phyloP scores from a whole-genome alignment of 2,888 invertebrate species.

The Magallana nippona region DNA sequence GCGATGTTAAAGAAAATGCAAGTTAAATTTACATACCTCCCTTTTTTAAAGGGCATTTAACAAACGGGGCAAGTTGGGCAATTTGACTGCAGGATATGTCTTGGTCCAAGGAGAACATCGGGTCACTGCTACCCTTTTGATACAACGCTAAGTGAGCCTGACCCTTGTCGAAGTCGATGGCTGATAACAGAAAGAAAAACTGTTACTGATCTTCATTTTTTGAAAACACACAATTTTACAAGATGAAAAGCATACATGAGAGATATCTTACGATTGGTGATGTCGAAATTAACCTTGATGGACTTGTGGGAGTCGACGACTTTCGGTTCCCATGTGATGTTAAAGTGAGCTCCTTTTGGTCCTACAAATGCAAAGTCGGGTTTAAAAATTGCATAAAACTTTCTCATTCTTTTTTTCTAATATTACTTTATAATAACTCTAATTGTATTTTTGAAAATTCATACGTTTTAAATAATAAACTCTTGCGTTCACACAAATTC shows the following conservation, averaged over 20 bases:
- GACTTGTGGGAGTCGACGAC: neutral
- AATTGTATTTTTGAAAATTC: no score
- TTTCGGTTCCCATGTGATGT: slow-evolving; percentile 1
- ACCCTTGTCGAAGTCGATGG: slow-evolving; percentile 8
- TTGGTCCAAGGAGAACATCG: slow-evolving; percentile 24
- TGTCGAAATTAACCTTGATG: neutral
- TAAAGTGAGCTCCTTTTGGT: neutral
- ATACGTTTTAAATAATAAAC: no score
- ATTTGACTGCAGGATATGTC: neutral
- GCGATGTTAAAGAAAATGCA: no score
- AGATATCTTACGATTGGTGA: neutral
- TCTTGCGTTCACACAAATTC: no score
- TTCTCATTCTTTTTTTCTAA: no score
- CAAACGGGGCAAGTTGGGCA: no score
- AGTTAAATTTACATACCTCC: no score
- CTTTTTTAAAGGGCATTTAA: no score
- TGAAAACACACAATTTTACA: no score
- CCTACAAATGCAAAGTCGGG: neutral
- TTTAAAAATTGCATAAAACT: no score
- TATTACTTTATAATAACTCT: no score
- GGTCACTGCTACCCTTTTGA: neutral
- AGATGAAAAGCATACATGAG: neutral
- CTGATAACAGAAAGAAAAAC: slow-evolving; percentile 11
- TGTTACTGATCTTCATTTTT: neutral
- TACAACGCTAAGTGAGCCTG: neutral